Evolutionary conservation across 2,888 invertebrate genomes (phyloP), one percentile per base, ranked within the genome.

Genomic region (Drosophila acutilabella): DNA sequence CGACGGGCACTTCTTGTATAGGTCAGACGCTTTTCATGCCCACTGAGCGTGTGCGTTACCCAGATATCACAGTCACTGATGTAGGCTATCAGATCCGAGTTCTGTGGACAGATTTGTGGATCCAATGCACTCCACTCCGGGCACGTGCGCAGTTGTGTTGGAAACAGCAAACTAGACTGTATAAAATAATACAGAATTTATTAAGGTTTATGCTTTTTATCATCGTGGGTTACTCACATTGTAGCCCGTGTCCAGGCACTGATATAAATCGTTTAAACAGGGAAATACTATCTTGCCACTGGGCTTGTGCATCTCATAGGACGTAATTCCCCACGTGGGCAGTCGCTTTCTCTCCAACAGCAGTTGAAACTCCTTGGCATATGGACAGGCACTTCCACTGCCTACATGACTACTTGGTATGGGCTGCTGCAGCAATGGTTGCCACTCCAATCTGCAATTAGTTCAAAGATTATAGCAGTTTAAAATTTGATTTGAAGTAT

Each of bases 271-370:
- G 61, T 97, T 96, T 0, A 96, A 96, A 67, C 98, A 97, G 13
- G 98, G 97, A 92, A 98, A 98, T 65, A 98, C 95, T 80, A 99
- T 95, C 88, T 96, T 95, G 26, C 98, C 98, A 23, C 96, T 95
- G 7, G 94, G 94, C 36, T 95, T 94, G 85, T 98, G 97, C 56
- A 98, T 93, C 91, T 98, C 98, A 89, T 98, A 99, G 0, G 97
- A 97, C 0, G 98, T 98, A 62, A 99, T 98, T 20, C 99, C 98
- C 96, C 97, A 97, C 0, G 97, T 96, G 0, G 98, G 96, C 44
- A 98, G 94, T 59, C 99, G 94, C 93, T 98, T 98, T 26, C 99
- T 93, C 92, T 99, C 99, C 94, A 97, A 96, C 68, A 98, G 93
- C 56, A 99, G 92, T 91, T 98, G 97, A 91, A 98, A 98, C 91